A percentile compares a stretch with the other conserved stretches of the same genome.
Conservation (phyloP, 1,140 invertebrate genomes). For the Liolophura sinensis region DNA sequence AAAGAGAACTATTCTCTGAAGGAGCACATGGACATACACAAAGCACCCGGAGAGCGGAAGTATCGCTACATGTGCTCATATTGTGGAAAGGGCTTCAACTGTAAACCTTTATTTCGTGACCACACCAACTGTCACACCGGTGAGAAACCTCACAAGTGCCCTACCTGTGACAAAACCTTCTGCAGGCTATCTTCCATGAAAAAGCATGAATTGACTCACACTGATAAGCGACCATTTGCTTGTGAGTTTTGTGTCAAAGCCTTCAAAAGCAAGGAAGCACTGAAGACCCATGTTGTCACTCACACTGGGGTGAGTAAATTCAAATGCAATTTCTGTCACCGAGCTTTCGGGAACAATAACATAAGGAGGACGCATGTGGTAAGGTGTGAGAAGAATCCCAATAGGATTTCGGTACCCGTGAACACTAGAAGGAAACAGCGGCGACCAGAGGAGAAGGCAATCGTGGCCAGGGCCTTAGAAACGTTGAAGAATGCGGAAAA, state of each 20-base stretch:
- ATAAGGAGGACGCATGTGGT: too few relatives aligned
- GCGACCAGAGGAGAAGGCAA: too few relatives aligned
- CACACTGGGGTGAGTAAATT: slow-evolving; percentile 33
- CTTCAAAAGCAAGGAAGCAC: slow-evolving; percentile 69
- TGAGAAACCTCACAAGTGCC: slow-evolving; percentile 30
- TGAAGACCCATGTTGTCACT: slow-evolving; percentile 25
- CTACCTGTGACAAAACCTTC: slow-evolving; percentile 25
- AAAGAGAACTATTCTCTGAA: slow-evolving; percentile 15
- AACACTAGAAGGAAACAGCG: too few relatives aligned
- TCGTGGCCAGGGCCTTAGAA: too few relatives aligned
- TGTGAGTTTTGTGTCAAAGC: slow-evolving; percentile 71
- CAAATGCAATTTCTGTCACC: neutral
- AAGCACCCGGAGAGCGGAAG: slow-evolving; percentile 18
- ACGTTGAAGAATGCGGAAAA: too few relatives aligned
- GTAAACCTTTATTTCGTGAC: slow-evolving; percentile 30
- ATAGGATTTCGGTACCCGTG: too few relatives aligned
- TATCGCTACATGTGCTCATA: slow-evolving; percentile 25
- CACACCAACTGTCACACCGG: slow-evolving; percentile 40
- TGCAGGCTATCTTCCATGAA: slow-evolving; percentile 29
- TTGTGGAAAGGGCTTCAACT: slow-evolving; percentile 26
- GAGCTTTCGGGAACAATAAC: too few relatives aligned
- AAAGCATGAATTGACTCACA: slow-evolving; percentile 29
- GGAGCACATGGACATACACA: slow-evolving; percentile 23
- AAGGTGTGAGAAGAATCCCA: too few relatives aligned
- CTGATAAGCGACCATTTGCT: slow-evolving; percentile 54